Percentiles rank a stretch among this genome's conserved stretches.
Evolutionary conservation across 2,797 vertebrate genomes (phyloP).

Genomic region (Hapalemur alaotrensis): DNA sequence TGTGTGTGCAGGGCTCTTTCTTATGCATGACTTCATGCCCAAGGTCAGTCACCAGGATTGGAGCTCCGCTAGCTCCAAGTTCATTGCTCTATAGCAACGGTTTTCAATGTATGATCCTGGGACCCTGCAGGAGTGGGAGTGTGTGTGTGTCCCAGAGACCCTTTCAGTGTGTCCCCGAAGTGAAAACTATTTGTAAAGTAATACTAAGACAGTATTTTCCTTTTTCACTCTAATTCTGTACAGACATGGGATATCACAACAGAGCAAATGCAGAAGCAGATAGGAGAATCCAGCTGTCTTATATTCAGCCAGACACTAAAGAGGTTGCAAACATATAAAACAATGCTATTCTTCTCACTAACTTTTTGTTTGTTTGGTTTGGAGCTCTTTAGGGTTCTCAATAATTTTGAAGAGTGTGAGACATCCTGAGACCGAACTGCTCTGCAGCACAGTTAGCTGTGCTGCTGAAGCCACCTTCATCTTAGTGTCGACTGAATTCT

Average conservation of each 20-base stretch:
- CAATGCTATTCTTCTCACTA: background rate
- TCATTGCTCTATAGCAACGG: background rate
- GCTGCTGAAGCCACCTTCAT: background rate
- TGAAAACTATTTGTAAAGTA: background rate
- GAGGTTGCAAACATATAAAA: slow-evolving; percentile 32
- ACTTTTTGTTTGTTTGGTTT: background rate
- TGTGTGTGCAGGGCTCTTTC: background rate
- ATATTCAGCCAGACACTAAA: background rate
- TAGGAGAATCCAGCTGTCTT: slow-evolving; percentile 10
- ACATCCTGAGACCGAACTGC: background rate
- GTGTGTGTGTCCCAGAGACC: background rate
- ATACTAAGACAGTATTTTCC: background rate
- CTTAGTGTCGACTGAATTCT: background rate
- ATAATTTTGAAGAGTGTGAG: background rate
- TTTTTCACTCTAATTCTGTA: background rate
- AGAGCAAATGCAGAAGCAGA: background rate
- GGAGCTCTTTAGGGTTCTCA: background rate
- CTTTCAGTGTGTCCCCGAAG: background rate
- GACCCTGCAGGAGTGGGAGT: accelerated
- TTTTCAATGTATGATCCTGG: background rate
- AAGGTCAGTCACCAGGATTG: background rate
- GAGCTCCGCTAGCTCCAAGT: background rate
- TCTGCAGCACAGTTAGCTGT: background rate
- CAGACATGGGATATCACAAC: background rate
- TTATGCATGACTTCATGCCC: background rate